These are phyloP conservation scores for Caenorhabditis inopinata DNA, from an alignment of 1,140 invertebrate genomes.

Conservation along the genomic window DNA sequence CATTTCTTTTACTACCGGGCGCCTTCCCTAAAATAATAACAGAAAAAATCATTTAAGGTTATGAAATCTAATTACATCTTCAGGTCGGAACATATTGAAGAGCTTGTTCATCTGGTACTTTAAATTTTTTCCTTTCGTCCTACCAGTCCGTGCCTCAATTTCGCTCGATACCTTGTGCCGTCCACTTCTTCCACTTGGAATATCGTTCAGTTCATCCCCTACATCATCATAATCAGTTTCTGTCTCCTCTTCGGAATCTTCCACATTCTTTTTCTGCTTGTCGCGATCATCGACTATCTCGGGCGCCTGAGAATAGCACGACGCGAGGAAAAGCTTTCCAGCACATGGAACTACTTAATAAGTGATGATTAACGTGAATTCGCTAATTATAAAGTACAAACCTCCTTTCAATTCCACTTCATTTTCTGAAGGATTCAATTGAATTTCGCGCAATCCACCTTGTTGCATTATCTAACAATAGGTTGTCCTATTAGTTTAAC, in stretches of 20 bases:
- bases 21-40: neutral
- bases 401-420: conserved; percentile 19
- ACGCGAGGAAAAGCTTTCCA: neutral
- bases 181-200: neutral
- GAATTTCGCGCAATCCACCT: conserved; percentile 6
- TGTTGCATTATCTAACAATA: neutral
- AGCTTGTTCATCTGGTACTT: conserved; percentile 30
- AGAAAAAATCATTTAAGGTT: neutral
- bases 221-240: conserved; percentile 14
- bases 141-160: neutral
- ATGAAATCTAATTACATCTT: neutral
- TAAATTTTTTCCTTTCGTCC: conserved; percentile 1
- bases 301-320: neutral
- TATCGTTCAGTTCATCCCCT: neutral
- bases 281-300: neutral
- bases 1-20: neutral
- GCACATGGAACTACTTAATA: neutral
- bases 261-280: conserved; percentile 1
- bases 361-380: too few relatives aligned
- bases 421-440: conserved; percentile 9
- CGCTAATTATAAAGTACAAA: neutral
- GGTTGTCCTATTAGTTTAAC: neutral
- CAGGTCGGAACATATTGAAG: conserved; percentile 9
- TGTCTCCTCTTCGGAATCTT: conserved; percentile 1
- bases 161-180: neutral